Evolutionary conservation across 2,797 vertebrate genomes (phyloP).

Genomic region (Chelmon rostratus): DNA sequence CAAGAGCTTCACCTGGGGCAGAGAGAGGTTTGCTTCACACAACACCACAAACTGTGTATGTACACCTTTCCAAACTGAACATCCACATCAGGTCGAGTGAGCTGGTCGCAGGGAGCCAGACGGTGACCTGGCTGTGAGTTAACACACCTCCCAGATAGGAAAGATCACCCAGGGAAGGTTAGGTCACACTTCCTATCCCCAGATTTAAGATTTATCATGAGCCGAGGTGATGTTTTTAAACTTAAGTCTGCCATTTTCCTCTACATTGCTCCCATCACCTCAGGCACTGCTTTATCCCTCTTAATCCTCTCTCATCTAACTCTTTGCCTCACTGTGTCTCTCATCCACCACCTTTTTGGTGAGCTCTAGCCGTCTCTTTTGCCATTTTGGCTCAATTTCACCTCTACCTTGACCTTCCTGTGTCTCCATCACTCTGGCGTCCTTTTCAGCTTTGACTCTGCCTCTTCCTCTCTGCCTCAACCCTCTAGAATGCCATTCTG

Average conservation of each 20-base stretch:
- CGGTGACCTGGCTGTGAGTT: too few relatives aligned
- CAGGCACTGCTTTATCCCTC: constrained; percentile 54
- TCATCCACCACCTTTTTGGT: constrained; percentile 27
- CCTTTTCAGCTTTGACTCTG: constrained; percentile 19
- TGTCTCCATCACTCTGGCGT: constrained; percentile 9
- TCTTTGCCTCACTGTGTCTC: constrained; percentile 16
- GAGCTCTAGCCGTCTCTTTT: constrained; percentile 14
- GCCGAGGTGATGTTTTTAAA: too few relatives aligned
- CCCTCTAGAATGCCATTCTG: neutral
- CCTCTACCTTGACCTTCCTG: constrained; percentile 36
- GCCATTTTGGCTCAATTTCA: constrained; percentile 47
- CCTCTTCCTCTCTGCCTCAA: neutral
- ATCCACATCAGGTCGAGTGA: too few relatives aligned
- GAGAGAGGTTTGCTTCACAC: too few relatives aligned
- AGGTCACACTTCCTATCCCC: too few relatives aligned
- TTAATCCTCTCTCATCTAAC: constrained; percentile 64
- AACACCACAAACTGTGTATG: too few relatives aligned
- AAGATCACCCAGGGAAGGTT: too few relatives aligned
- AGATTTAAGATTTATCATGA: too few relatives aligned
- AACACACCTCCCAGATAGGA: too few relatives aligned
- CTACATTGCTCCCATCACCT: constrained; percentile 30
- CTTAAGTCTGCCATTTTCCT: constrained; percentile 32
- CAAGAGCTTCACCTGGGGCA: too few relatives aligned
- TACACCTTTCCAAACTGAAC: too few relatives aligned
- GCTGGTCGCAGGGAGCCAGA: too few relatives aligned